Base-by-base conservation (phyloP, 1,140 invertebrate genomes). In the Carcinoscorpius rotundicauda region DNA sequence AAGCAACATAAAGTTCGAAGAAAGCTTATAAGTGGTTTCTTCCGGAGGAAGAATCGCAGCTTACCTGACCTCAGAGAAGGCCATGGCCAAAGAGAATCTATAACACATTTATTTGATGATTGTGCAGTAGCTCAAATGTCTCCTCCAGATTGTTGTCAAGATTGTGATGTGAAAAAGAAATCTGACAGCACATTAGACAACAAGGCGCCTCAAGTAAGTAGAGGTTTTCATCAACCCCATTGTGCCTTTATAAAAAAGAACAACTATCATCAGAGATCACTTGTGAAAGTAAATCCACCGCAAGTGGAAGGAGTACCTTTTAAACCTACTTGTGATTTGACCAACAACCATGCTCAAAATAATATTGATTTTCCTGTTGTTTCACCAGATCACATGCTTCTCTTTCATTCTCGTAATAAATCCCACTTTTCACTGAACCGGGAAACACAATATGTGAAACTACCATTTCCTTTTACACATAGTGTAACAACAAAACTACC, bases 1-100 rank as follows among this genome's bases (percentile, higher is more conserved):
- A 94, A 93, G 70, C 91, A 93, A 74, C 91, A 93, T 73, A 92
- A 91, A 78, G 90, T 94, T 58, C 78, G 90, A 50, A 81, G 90
- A 73, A 93, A 93, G 76, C 72, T 93, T 1, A 92, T 93, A 89
- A 90, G 91, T 49, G 90, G 89, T 3, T 78, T 93, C 61, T 92
- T 93, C 51, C 82, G 86, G 68, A 80, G 90, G 51, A 94, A 93
- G 76, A 94, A 94, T 75, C 79, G 89, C 66, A 91, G 89, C 65
- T 89, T 94, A 87, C 91, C 91, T 1, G 91, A 94, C 80, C 78
- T 94, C 11, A 84, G 90, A 3, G 89, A 91, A 67, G 72, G 73
- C 4, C 84, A 86, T 66, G 82, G 81, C 67, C 57, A 63, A 49
- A 58, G 60, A 29, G 51, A 51, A 9, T 63, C 66, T 6, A 29